A percentile compares a stretch with the other conserved stretches of the same genome.
Conservation (phyloP, 2,888 invertebrate genomes). For the Apoda limacodes region DNA sequence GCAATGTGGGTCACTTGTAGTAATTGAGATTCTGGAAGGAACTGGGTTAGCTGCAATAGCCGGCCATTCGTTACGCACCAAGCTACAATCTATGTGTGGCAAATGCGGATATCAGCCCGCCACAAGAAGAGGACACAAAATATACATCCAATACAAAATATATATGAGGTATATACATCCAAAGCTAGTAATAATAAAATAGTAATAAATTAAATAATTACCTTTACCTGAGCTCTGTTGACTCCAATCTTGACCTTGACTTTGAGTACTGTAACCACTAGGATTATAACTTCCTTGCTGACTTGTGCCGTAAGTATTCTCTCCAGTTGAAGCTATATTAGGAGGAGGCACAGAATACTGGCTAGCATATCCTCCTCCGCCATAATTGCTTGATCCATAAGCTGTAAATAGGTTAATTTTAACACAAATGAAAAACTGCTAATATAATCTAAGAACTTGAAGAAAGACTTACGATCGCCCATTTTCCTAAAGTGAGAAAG, state of each 20-base stretch:
- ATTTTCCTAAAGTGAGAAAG: too few relatives aligned
- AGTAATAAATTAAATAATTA: conserved; percentile 7
- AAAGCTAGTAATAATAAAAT: not conserved
- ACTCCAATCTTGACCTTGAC: conserved; percentile 45
- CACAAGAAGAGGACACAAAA: conserved; percentile 2
- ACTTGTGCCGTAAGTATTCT: conserved; percentile 36
- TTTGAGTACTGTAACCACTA: conserved; percentile 39
- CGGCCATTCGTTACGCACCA: too few relatives aligned
- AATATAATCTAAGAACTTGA: conserved; percentile 2
- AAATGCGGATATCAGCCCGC: too few relatives aligned
- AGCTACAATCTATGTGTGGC: too few relatives aligned
- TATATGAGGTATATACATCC: conserved; percentile 1
- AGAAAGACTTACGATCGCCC: conserved; percentile 35
- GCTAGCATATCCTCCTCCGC: conserved; percentile 48
- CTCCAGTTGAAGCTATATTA: conserved; percentile 47
- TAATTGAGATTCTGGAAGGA: too few relatives aligned
- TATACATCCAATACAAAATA: not conserved
- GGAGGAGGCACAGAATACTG: conserved; percentile 62
- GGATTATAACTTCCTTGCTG: conserved; percentile 44
- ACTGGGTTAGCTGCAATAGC: too few relatives aligned
- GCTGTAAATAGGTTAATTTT: conserved; percentile 26
- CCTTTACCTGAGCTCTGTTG: conserved; percentile 38
- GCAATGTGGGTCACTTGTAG: too few relatives aligned
- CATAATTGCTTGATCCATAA: conserved; percentile 50
- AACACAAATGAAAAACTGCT: conserved; percentile 1